Base-by-base conservation (phyloP, 2,113 vertebrate genomes). In the Dasyprocta punctata region DNA sequence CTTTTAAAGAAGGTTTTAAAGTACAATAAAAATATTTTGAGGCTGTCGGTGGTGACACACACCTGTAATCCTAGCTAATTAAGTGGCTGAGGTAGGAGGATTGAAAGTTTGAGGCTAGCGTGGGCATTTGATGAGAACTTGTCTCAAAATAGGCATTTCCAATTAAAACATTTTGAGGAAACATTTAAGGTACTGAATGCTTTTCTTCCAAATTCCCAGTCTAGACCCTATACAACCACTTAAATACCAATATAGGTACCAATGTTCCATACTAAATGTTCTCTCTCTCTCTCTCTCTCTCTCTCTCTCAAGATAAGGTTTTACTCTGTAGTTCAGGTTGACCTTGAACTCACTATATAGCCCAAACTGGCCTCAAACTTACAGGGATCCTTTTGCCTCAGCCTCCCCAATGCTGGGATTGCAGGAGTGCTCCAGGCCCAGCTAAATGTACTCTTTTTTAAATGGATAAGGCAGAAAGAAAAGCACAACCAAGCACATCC, bases 151-250 rank as follows among this genome's bases (percentile, higher is more conserved):
- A 65, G 83, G 41, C 83, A 86, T 54, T 93, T 93, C n/a, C 49
- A 78, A 78, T 47, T 28, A 85, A 75, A 63, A 75, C 3, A 49
- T 85, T 61, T 75, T 54, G 16, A 93, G 67, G 52, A 84, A 69
- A 11, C 22, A 24, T 52, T 95, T 58, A n/a, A 93, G 38, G 38
- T 75, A 80, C 8, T 36, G 54, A 84, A 61, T 88, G 61, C 63
- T 93, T 95, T 65, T 91, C 56, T 96, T 89, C 33, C 61, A 90
- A 89, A 94, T 47, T 94, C 49, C 67, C 80, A 63, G 56, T 54
- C 49, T 84, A 54, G 41, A 82, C 20, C 20, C 36, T 52, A 44
- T 6, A 81, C 47, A 87, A 26, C 17, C 30, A 49, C 26, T 65
- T n/a, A 67, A 82, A 36, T 75, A 93, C 44, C 75, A 49, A 24